Evolutionary conservation across 2,797 vertebrate species (phyloP).

Genomic region (Diceros bicornis): DNA sequence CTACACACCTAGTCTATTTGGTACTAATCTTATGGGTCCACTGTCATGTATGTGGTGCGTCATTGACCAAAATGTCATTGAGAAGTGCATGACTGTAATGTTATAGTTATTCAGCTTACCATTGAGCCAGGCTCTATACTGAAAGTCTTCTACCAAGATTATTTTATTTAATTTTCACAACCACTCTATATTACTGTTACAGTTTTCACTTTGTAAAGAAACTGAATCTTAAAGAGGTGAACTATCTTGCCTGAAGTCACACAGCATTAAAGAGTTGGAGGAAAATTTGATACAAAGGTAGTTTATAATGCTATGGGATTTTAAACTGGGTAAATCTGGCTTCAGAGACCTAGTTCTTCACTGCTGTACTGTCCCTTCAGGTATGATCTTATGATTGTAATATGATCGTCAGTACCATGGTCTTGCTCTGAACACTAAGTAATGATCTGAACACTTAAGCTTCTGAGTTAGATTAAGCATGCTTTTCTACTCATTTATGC

Average conservation of each 20-base stretch:
- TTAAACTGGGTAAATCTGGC: background rate
- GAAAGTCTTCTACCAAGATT: background rate
- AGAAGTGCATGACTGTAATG: background rate
- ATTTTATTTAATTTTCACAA: conserved; percentile 9
- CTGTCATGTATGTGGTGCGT: no score
- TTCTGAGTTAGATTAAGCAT: background rate
- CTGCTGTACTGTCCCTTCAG: background rate
- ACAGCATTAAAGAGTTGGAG: background rate
- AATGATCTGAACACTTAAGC: background rate
- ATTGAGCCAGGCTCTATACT: background rate
- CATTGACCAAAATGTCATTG: no score
- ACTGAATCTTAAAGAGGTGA: background rate
- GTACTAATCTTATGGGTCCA: no score
- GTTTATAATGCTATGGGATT: background rate
- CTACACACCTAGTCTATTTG: no score
- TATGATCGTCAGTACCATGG: background rate
- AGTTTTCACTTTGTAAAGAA: conserved; percentile 26
- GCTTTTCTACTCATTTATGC: background rate
- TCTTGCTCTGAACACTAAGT: background rate
- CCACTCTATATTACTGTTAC: background rate
- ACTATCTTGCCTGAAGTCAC: background rate
- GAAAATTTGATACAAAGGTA: conserved; percentile 6
- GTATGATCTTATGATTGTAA: background rate
- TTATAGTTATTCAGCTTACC: background rate
- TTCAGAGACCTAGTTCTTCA: background rate